Evolutionary conservation across 2,113 vertebrate genomes (phyloP).

Genomic region (Cyphomyrus plagiostoma): DNA sequence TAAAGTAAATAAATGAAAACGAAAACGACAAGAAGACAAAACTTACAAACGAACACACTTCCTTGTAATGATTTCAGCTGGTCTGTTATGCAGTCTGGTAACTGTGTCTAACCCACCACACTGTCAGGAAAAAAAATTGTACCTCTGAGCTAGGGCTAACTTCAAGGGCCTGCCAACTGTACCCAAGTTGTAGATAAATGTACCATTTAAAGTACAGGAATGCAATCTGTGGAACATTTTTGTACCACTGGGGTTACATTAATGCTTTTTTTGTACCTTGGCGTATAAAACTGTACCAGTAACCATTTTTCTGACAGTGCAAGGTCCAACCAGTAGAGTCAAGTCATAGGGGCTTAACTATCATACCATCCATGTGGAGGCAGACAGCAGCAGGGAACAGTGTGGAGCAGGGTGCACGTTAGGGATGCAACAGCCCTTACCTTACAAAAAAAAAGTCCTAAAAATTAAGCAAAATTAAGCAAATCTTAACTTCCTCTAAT

Average conservation of each 20-base stretch:
- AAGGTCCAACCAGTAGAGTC: not conserved
- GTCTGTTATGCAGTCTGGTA: not conserved
- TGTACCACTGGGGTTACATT: not conserved
- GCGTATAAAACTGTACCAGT: not conserved
- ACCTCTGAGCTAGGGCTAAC: not conserved
- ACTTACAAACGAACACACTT: not conserved
- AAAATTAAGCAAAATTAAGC: not conserved
- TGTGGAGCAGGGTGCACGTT: not conserved
- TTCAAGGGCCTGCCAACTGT: not conserved
- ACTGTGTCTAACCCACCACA: not conserved
- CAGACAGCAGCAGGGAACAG: not conserved
- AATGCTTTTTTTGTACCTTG: not conserved
- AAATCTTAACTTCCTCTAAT: not conserved
- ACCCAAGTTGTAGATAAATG: not conserved
- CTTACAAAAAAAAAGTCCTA: not conserved
- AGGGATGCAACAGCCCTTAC: not conserved
- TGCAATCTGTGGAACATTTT: not conserved
- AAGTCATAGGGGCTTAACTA: not conserved
- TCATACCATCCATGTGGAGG: not conserved
- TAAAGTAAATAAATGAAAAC: not conserved
- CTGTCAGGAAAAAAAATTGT: not conserved
- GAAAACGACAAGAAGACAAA: not conserved
- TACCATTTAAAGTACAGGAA: not conserved
- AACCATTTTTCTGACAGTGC: not conserved
- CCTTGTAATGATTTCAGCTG: not conserved